Percentiles rank a stretch among this genome's conserved stretches.
These are phyloP conservation scores for Prunella himalayana DNA, from an alignment of 2,113 vertebrate species.

Conservation along the genomic window DNA sequence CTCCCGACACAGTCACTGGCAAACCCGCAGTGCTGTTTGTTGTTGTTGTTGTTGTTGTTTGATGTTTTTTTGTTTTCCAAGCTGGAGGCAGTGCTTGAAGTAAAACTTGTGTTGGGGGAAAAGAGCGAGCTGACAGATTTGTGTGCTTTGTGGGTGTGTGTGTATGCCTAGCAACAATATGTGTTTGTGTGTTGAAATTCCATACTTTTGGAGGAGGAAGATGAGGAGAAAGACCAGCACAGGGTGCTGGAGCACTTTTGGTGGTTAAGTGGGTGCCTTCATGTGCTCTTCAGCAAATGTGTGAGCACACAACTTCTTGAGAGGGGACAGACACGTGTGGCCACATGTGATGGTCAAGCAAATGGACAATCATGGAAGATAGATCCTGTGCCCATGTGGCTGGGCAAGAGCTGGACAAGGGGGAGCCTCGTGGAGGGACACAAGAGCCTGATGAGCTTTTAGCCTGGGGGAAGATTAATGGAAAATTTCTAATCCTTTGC, in stretches of 20 bases:
- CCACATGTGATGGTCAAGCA: background rate
- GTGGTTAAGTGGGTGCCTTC: background rate
- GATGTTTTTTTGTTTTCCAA: background rate
- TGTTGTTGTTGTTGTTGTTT: background rate
- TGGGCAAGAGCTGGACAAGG: background rate
- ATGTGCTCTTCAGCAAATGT: background rate
- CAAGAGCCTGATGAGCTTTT: background rate
- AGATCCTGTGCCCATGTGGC: background rate
- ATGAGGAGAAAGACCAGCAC: background rate
- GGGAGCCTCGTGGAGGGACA: background rate
- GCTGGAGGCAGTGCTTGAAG: slow-evolving; percentile 6
- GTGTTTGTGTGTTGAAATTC: slow-evolving; percentile 13
- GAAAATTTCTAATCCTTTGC: slow-evolving; percentile 55
- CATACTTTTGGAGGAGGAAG: background rate
- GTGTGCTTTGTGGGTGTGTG: slow-evolving; percentile 13
- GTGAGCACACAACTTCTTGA: background rate
- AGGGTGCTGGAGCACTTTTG: background rate
- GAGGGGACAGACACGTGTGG: background rate
- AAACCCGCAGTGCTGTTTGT: background rate
- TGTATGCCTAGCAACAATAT: slow-evolving; percentile 43
- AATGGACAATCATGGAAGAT: background rate
- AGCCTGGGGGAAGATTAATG: background rate
- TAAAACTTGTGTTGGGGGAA: slow-evolving; percentile 17
- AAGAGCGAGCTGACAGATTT: slow-evolving; percentile 16
- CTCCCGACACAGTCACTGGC: background rate